Percentiles rank a stretch among this genome's conserved stretches.
Evolutionary conservation across 1,140 invertebrate species (phyloP).

Genomic region (Drosophila pruinosa): DNA sequence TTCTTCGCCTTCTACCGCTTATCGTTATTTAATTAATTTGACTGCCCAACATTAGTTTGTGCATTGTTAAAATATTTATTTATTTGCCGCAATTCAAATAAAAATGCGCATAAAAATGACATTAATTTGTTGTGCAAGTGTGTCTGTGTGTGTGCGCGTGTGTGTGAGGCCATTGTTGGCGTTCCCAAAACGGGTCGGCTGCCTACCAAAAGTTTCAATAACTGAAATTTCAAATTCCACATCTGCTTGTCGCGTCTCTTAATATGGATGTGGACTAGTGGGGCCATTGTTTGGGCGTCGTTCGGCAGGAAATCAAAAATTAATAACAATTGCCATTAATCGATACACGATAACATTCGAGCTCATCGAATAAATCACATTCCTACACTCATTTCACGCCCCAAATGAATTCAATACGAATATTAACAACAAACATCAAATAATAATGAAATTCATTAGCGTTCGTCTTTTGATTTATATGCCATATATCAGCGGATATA

Average conservation of each 20-base stretch:
- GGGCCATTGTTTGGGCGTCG: conserved; percentile 21
- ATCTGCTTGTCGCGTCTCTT: neutral
- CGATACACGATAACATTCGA: neutral
- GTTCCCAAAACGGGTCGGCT: conserved; percentile 52
- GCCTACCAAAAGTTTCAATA: neutral
- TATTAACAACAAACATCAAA: conserved; percentile 55
- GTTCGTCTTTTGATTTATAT: conserved; percentile 59
- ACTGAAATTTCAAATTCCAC: conserved; percentile 5
- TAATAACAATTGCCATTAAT: conserved; percentile 2
- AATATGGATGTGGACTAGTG: conserved; percentile 9
- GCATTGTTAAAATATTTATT: conserved; percentile 52
- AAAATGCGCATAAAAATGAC: conserved; percentile 71
- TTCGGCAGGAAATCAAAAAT: conserved; percentile 21
- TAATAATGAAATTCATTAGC: conserved; percentile 73
- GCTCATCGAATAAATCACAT: conserved; percentile 12
- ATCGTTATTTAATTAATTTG: conserved; percentile 47
- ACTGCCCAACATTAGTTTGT: conserved; percentile 25
- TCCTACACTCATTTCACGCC: neutral
- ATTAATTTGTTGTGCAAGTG: conserved; percentile 56
- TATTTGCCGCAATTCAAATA: conserved; percentile 48
- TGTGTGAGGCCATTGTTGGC: neutral
- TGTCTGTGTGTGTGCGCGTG: no score
- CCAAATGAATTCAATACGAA: conserved; percentile 32
- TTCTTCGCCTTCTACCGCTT: no score
- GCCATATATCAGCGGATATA: conserved; percentile 28